These are phyloP conservation scores for Syrmaticus mikado DNA, from an alignment of 2,113 vertebrate species.

Conservation along the genomic window DNA sequence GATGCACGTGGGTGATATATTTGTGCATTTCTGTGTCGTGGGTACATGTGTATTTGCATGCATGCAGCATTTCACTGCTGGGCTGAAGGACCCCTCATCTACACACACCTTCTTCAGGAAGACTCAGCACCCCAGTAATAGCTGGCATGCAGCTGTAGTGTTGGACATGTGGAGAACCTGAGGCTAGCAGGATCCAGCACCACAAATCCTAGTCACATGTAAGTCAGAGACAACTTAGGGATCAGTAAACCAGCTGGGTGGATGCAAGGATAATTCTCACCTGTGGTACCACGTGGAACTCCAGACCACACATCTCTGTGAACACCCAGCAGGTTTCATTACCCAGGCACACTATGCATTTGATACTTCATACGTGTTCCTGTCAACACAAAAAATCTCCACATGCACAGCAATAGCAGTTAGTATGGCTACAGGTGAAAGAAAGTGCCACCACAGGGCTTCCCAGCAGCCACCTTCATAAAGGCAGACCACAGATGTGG, in stretches of 20 bases:
- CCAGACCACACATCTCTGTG: not conserved
- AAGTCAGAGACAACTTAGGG: not conserved
- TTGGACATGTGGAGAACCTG: not conserved
- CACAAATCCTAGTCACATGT: not conserved
- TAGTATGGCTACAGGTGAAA: not conserved
- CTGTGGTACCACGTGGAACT: fast-evolving
- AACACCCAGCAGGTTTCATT: not conserved
- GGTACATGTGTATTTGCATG: fast-evolving
- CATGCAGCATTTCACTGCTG: not conserved
- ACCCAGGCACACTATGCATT: fast-evolving
- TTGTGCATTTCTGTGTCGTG: not conserved
- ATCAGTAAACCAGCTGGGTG: not conserved
- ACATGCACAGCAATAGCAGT: fast-evolving
- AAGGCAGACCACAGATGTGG: not conserved
- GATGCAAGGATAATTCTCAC: not conserved
- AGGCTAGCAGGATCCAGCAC: not conserved
- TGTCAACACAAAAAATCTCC: not conserved
- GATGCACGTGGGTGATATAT: not conserved
- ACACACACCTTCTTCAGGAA: not conserved
- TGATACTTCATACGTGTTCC: fast-evolving
- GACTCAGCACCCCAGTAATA: not conserved
- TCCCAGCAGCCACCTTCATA: not conserved
- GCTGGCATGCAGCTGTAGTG: not conserved
- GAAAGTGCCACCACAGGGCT: not conserved
- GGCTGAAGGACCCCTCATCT: not conserved